Evolutionary conservation across 2,113 vertebrate species (phyloP), one percentile per base, ranked within the genome.

Genomic region (Mormoops blainvillei): DNA sequence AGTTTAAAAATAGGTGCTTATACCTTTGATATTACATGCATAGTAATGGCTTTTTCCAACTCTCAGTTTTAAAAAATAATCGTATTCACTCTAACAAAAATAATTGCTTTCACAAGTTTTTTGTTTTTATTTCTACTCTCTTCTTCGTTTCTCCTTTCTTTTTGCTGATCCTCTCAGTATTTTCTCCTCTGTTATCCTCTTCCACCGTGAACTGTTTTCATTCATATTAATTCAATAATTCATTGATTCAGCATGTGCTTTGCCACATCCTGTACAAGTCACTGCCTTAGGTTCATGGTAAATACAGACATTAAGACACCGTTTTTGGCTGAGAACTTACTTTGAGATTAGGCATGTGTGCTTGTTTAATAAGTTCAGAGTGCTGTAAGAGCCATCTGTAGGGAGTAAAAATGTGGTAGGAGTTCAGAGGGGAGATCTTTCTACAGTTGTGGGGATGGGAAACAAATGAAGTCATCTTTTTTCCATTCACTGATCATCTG

Each of bases 391-490:
- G 52, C 73, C 52, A 36, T 80, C 71, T 73, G 7, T 82, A 89
- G 94, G 41, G 78, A 89, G 52, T 89, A 50, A 68, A 83, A 89
- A 36, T 63, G 45, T n/a, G 4, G 52, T 63, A 50, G 67, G n/a
- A 78, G 41, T 91, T 85, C 70, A 45, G 31, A 80, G 26, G 38
- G 83, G 84, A 61, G 14, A 13, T 8, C 58, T 52, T 86, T 78
- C 70, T 67, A 38, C 63, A 45, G 16, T 91, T 92, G 26, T 48
- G 19, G 61, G 11, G 54, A 33, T 87, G 15, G 68, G 61, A n/a
- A 82, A 61, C 65, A 95, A 78, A 65, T 88, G 52, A 94, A 89
- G 73, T 77, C 38, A 61, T 65, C 28, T 43, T 92, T 83, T 88
- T 50, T 33, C 36, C 45, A 33, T 24, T 71, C 16, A n/a, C 7